phyloP scores from a whole-genome alignment of 2,113 vertebrate genomes.

The Pteruthius melanotis region DNA sequence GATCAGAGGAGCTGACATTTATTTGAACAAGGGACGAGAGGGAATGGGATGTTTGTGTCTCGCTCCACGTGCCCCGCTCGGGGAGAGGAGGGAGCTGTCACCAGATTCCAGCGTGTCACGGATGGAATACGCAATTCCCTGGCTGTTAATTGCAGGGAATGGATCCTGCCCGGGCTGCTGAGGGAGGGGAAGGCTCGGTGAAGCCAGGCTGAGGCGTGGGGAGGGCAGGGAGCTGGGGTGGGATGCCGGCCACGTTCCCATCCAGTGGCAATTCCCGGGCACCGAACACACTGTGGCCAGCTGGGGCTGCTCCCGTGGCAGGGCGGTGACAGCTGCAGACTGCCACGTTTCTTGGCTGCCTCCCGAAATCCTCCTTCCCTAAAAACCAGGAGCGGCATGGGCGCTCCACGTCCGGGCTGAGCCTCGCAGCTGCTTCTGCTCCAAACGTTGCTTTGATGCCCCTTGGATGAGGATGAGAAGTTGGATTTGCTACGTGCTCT shows the following conservation, averaged over 20 bases:
- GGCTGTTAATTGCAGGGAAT: neutral
- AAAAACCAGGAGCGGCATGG: neutral
- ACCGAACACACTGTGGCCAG: neutral
- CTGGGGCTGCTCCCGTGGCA: neutral
- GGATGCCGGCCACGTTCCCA: neutral
- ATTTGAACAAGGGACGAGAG: neutral
- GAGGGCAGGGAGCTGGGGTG: neutral
- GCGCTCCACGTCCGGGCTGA: neutral
- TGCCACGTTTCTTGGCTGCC: conserved; percentile 35
- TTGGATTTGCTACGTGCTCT: neutral
- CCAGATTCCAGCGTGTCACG: neutral
- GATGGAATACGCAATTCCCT: fast-evolving
- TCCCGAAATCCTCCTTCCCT: neutral
- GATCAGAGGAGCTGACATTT: conserved; percentile 35
- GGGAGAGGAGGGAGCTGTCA: neutral
- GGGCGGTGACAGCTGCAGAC: neutral
- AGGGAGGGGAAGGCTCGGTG: neutral
- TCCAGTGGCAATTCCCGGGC: neutral
- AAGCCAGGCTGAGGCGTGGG: neutral
- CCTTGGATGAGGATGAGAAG: neutral
- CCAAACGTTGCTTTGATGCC: neutral
- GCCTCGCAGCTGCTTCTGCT: neutral
- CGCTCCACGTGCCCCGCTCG: neutral
- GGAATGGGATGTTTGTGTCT: neutral
- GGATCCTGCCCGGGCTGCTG: neutral